A percentile compares a stretch with the other conserved stretches of the same genome.
Conservation (phyloP, 1,140 invertebrate species). For the Pissodes strobi region DNA sequence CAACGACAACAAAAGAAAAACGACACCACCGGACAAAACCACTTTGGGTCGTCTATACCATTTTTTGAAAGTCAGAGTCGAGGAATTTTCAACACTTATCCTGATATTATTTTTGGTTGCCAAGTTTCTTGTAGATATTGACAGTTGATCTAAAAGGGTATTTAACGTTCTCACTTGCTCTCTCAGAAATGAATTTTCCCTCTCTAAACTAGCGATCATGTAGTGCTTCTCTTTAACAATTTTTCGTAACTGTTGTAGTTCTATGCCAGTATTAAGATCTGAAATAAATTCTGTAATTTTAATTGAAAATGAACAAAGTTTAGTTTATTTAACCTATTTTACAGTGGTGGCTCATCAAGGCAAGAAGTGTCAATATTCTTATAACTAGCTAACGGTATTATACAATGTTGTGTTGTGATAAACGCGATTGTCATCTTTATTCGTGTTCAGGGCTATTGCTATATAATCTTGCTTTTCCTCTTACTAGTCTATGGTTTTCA, state of each 20-base stretch:
- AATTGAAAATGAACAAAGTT: too few species aligned
- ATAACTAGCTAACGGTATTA: neutral
- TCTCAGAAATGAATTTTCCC: conserved; percentile 18
- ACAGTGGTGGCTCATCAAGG: too few species aligned
- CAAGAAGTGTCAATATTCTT: too few species aligned
- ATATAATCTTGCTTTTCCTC: too few species aligned
- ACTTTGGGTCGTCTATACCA: conserved; percentile 23
- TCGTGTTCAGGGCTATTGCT: too few species aligned
- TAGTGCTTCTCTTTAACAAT: conserved; percentile 4
- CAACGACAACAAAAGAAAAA: conserved; percentile 19
- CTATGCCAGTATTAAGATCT: conserved; percentile 4
- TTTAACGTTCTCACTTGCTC: conserved; percentile 7
- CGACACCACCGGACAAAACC: conserved; percentile 10
- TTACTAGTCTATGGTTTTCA: too few species aligned
- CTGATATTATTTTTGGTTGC: conserved; percentile 25
- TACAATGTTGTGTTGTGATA: too few species aligned
- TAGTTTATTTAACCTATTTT: too few species aligned
- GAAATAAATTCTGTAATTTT: too few species aligned
- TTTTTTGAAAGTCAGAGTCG: conserved; percentile 3
- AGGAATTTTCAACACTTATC: conserved; percentile 26
- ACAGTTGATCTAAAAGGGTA: conserved; percentile 10
- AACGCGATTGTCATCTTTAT: too few species aligned
- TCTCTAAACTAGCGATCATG: conserved; percentile 7
- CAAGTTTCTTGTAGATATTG: neutral
- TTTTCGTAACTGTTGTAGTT: neutral